Conservation (phyloP, 2,113 vertebrate genomes). For the Willisornis vidua region DNA sequence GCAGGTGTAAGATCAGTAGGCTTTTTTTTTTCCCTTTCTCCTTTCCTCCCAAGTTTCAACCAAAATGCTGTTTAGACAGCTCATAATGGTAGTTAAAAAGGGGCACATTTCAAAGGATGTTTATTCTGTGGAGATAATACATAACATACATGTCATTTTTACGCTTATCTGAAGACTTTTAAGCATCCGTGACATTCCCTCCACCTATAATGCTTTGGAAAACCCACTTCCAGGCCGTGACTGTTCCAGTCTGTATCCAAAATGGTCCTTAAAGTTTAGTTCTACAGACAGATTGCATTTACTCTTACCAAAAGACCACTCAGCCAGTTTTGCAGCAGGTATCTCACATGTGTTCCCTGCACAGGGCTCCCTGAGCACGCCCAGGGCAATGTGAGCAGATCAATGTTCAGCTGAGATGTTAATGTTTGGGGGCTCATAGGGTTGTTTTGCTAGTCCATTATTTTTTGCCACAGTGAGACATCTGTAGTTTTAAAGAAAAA, state of each 20-base stretch:
- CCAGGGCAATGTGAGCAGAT: not conserved
- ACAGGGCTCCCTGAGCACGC: not conserved
- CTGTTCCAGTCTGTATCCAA: not conserved
- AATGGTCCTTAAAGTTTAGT: not conserved
- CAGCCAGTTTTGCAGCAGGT: not conserved
- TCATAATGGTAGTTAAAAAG: conserved; percentile 37
- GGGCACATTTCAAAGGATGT: conserved; percentile 1
- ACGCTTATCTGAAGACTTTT: not conserved
- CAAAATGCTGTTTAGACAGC: conserved; percentile 55
- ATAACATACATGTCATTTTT: not conserved
- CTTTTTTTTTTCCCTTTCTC: not conserved
- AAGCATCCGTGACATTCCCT: not conserved
- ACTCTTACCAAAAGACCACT: not conserved
- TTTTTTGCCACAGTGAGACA: not conserved
- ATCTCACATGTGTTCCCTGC: not conserved
- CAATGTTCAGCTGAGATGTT: not conserved
- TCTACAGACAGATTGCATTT: not conserved
- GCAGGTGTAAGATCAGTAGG: conserved; percentile 79
- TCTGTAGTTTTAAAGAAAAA: not conserved
- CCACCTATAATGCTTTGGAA: not conserved
- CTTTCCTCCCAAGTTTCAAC: conserved; percentile 52
- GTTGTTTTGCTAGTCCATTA: not conserved
- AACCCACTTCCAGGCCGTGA: not conserved
- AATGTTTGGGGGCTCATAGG: not conserved
- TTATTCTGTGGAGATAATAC: not conserved